phyloP scores from a whole-genome alignment of 2,113 vertebrate species.

The Crotophaga sulcirostris region DNA sequence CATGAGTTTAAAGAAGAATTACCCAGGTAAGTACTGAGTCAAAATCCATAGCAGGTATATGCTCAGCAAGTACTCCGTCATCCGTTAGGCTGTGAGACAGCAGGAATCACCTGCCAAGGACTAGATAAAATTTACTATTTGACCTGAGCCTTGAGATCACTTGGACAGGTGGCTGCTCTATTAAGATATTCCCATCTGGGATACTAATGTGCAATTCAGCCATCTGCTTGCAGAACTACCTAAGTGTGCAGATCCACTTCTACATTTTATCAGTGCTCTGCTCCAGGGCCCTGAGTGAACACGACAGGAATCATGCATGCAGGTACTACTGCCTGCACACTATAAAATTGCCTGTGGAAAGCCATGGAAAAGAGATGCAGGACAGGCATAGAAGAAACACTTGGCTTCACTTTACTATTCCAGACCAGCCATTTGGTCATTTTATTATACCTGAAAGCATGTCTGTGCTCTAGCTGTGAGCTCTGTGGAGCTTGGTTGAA shows the following conservation, averaged over 20 bases:
- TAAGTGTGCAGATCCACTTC: not conserved
- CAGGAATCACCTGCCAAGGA: constrained; percentile 13
- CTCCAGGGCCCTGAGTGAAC: not conserved
- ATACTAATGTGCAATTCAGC: constrained; percentile 25
- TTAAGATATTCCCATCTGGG: constrained; percentile 52
- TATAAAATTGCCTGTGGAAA: not conserved
- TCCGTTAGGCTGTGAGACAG: not conserved
- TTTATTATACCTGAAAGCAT: not conserved
- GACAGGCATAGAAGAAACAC: not conserved
- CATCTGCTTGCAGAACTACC: constrained; percentile 52
- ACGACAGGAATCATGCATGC: not conserved
- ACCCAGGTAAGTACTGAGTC: not conserved
- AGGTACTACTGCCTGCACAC: not conserved
- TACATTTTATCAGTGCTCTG: not conserved
- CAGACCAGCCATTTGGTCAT: not conserved
- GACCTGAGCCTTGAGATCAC: constrained; percentile 44
- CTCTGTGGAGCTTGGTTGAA: not conserved
- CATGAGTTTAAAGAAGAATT: not conserved
- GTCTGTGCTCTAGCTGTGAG: not conserved
- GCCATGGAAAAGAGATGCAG: not conserved
- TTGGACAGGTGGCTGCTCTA: constrained; percentile 60
- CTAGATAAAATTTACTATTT: constrained; percentile 37
- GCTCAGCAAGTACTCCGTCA: not conserved
- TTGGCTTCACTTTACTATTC: not conserved
- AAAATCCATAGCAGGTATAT: not conserved